These are phyloP conservation scores for Thymallus thymallus DNA, from an alignment of 2,113 vertebrate species.

Conservation along the genomic window DNA sequence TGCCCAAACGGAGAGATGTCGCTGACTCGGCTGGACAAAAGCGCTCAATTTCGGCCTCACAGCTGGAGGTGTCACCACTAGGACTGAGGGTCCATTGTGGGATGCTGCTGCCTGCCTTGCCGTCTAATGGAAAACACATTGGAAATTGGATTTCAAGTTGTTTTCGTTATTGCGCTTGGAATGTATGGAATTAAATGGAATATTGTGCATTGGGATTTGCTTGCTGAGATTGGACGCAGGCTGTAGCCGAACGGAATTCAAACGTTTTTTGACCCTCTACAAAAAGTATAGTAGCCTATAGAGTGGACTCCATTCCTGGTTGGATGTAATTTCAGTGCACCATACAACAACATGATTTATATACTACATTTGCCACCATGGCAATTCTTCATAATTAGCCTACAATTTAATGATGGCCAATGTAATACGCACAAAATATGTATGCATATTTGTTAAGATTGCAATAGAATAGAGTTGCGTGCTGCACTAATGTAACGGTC, in stretches of 20 bases:
- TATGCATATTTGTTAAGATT: background rate
- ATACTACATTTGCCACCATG: too few species aligned
- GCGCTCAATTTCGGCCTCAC: slow-evolving; percentile 61
- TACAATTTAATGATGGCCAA: too few species aligned
- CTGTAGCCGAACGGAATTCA: slow-evolving; percentile 18
- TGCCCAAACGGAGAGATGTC: slow-evolving; percentile 41
- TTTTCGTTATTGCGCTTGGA: slow-evolving; percentile 71
- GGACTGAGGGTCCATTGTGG: slow-evolving; percentile 54
- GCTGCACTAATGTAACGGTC: background rate
- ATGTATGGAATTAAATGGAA: slow-evolving; percentile 61
- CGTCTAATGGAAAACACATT: slow-evolving; percentile 87
- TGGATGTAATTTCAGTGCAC: background rate
- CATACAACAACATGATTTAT: background rate
- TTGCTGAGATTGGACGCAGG: slow-evolving; percentile 4
- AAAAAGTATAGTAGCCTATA: background rate
- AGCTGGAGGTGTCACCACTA: slow-evolving; percentile 74
- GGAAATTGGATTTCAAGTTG: slow-evolving; percentile 70
- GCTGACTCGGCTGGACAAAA: slow-evolving; percentile 59
- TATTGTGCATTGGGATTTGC: slow-evolving; percentile 36
- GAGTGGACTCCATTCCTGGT: background rate
- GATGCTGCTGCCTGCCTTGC: slow-evolving; percentile 37
- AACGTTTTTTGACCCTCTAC: background rate
- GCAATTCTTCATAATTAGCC: too few species aligned
- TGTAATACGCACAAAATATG: too few species aligned
- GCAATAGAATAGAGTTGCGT: background rate